Percentiles rank a stretch among this genome's conserved stretches.
Conservation (phyloP, 2,888 invertebrate genomes). For the Microchrysa polita region DNA sequence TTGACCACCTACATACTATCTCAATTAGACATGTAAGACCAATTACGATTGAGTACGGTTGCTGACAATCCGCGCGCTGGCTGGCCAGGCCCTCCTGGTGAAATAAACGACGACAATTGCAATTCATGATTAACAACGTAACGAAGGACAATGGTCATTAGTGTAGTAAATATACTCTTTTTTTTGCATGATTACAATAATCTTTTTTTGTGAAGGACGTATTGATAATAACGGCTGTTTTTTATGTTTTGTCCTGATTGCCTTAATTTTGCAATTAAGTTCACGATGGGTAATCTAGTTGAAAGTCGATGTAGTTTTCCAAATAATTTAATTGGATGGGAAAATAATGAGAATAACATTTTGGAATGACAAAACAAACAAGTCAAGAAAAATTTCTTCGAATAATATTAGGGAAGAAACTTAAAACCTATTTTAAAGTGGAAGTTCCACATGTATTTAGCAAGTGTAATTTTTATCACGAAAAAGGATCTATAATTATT, state of each 20-base stretch:
- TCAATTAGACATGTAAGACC: constrained; percentile 49
- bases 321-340: no score
- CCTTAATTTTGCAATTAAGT: not conserved
- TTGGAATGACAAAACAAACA: no score
- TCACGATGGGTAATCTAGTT: no score
- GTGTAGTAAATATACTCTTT: not conserved
- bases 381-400: no score
- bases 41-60: constrained; percentile 43
- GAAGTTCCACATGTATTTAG: no score
- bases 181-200: not conserved
- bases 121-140: constrained; percentile 28
- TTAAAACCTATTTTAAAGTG: no score
- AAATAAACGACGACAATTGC: constrained; percentile 6
- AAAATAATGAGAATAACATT: no score
- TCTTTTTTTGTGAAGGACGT: not conserved
- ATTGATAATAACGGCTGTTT: not conserved
- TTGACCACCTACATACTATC: constrained; percentile 47
- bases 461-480: no score
- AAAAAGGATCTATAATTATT: no score
- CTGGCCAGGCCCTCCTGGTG: constrained; percentile 3
- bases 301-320: no score
- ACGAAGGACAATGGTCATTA: not conserved
- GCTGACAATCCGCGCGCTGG: no score
- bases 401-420: no score
- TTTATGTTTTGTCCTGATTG: not conserved